A percentile compares a stretch with the other conserved stretches of the same genome.
Conservation (phyloP, 2,113 vertebrate species). For the Chrysemys picta region DNA sequence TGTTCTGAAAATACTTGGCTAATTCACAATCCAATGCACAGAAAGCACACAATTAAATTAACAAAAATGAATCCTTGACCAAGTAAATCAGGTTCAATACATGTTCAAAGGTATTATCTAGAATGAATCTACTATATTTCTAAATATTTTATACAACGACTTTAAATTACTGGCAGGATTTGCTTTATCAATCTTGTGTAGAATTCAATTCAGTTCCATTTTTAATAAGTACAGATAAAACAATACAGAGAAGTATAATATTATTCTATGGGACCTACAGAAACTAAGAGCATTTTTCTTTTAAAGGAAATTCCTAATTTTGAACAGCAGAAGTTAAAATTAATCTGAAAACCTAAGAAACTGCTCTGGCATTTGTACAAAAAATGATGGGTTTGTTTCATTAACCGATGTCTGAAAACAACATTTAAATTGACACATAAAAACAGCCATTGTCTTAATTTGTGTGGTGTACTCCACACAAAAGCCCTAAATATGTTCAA, state of each 20-base stretch:
- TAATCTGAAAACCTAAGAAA: constrained; percentile 64
- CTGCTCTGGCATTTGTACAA: constrained; percentile 65
- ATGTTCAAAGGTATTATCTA: background rate
- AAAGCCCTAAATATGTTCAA: constrained; percentile 97
- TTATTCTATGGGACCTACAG: constrained; percentile 29
- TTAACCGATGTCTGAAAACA: constrained; percentile 85
- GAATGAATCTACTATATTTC: background rate
- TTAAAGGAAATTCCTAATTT: constrained; percentile 69
- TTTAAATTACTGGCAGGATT: constrained; percentile 20
- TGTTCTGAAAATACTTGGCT: background rate
- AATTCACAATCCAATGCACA: background rate
- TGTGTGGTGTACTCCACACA: constrained; percentile 92
- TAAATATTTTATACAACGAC: constrained; percentile 12
- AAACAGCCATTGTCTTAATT: constrained; percentile 98
- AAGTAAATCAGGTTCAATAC: background rate
- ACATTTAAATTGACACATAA: constrained; percentile 94
- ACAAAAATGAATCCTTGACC: background rate
- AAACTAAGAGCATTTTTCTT: constrained; percentile 28
- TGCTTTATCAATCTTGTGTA: constrained; percentile 25
- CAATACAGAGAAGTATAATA: constrained; percentile 12
- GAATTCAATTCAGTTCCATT: constrained; percentile 18
- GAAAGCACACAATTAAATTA: background rate
- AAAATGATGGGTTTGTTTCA: constrained; percentile 86
- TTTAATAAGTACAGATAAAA: constrained; percentile 36
- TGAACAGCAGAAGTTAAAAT: constrained; percentile 68